Percentiles rank a stretch among this genome's conserved stretches.
Conservation (phyloP, 2,888 invertebrate species). For the Celastrina argiolus region DNA sequence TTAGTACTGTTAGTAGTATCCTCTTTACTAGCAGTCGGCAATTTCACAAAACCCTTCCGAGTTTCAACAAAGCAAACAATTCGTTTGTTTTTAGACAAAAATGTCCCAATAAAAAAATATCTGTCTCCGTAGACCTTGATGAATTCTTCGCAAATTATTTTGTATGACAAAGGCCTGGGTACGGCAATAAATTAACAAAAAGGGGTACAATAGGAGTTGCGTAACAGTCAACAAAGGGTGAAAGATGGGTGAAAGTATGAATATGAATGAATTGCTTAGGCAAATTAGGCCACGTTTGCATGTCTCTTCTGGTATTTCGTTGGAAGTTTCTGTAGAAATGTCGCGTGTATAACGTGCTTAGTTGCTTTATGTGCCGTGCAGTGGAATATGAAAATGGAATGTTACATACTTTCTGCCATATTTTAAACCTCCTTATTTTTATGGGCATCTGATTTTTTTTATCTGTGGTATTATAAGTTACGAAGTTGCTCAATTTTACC, state of each 20-base stretch:
- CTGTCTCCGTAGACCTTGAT: conserved; percentile 23
- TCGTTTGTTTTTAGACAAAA: background rate
- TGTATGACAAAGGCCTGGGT: conserved; percentile 38
- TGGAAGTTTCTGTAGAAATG: background rate
- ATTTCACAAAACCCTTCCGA: background rate
- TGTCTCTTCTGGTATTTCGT: conserved; percentile 37
- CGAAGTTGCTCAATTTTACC: too few relatives aligned
- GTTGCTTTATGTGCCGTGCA: background rate
- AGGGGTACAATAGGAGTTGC: conserved; percentile 53
- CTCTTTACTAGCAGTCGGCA: background rate
- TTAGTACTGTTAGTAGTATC: too few relatives aligned
- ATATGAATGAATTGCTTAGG: conserved; percentile 68
- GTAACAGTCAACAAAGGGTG: conserved; percentile 65
- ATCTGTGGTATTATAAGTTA: too few relatives aligned
- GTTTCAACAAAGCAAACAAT: background rate
- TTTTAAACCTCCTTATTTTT: too few relatives aligned
- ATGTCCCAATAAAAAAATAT: conserved; percentile 20
- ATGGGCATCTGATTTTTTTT: too few relatives aligned
- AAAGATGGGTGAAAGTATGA: conserved; percentile 50
- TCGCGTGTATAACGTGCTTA: background rate
- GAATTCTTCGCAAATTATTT: conserved; percentile 31
- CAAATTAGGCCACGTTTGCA: conserved; percentile 55
- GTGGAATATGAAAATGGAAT: background rate
- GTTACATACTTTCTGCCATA: background rate
- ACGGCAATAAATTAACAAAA: conserved; percentile 55